These are phyloP conservation scores for Megaustenia siamemsis DNA, from an alignment of 2,888 invertebrate genomes.

Conservation along the genomic window DNA sequence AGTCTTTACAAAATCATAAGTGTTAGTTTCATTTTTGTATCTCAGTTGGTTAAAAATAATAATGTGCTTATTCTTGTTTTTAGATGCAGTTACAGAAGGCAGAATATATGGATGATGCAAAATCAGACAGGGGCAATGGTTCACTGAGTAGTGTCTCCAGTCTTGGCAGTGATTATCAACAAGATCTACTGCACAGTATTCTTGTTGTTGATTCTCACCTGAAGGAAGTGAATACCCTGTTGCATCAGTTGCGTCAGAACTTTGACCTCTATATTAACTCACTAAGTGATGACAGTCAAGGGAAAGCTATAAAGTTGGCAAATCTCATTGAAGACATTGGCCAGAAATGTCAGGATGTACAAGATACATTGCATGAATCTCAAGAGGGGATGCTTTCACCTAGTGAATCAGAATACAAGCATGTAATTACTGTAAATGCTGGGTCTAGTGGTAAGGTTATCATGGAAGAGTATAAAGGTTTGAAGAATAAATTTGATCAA, in stretches of 20 bases:
- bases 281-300: constrained; percentile 60
- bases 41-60: too few species aligned
- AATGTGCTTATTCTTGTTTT: not conserved
- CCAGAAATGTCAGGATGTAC: constrained; percentile 65
- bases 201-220: constrained; percentile 69
- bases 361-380: constrained; percentile 67
- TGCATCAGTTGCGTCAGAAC: constrained; percentile 63
- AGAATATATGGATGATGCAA: constrained; percentile 14
- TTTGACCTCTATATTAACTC: constrained; percentile 65
- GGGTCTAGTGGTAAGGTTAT: constrained; percentile 53
- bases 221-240: constrained; percentile 65
- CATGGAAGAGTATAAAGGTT: constrained; percentile 59
- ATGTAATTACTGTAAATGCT: constrained; percentile 58
- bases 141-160: constrained; percentile 42
- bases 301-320: constrained; percentile 59
- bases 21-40: too few species aligned
- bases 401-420: constrained; percentile 50
- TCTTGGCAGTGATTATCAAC: constrained; percentile 51
- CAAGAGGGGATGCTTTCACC: constrained; percentile 25
- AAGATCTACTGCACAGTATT: constrained; percentile 66
- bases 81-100: constrained; percentile 38
- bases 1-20: too few species aligned
- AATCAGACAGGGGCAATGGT: constrained; percentile 24
- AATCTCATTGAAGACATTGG: constrained; percentile 67
- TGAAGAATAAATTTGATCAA: constrained; percentile 69